Evolutionary conservation across 2,113 vertebrate genomes (phyloP).

Genomic region (Labeo rohita): DNA sequence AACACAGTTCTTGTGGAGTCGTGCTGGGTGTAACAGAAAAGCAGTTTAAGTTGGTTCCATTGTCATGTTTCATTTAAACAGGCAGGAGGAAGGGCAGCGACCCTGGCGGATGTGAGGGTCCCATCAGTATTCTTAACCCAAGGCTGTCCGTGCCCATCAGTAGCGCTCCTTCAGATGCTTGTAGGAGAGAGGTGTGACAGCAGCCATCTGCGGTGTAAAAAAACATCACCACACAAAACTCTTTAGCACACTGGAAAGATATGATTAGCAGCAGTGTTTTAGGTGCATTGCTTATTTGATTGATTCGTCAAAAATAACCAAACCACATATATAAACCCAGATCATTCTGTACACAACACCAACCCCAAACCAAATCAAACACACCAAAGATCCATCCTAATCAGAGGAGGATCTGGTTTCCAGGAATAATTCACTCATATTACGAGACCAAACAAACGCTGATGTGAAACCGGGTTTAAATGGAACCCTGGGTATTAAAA

Average conservation of each 20-base stretch:
- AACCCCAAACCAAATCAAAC: constrained; percentile 38
- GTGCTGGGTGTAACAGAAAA: constrained; percentile 60
- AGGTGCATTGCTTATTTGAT: neutral
- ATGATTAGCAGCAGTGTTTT: neutral
- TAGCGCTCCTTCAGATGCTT: constrained; percentile 71
- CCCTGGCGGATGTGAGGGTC: neutral
- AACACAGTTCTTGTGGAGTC: constrained; percentile 54
- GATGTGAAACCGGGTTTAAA: neutral
- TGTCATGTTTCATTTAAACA: constrained; percentile 48
- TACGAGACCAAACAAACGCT: neutral
- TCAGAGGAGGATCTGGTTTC: constrained; percentile 12
- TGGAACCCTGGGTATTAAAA: no score
- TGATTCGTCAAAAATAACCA: constrained; percentile 12
- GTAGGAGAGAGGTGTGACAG: constrained; percentile 74
- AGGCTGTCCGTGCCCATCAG: constrained; percentile 50
- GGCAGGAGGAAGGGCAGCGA: constrained; percentile 48
- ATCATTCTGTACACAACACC: neutral
- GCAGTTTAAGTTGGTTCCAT: constrained; percentile 42
- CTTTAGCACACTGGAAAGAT: neutral
- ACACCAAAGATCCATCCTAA: neutral
- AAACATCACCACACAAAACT: constrained; percentile 29
- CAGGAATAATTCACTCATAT: neutral
- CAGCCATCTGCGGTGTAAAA: constrained; percentile 62
- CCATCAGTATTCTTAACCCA: constrained; percentile 47
- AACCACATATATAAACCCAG: neutral